Evolutionary conservation across 2,888 invertebrate genomes (phyloP).

Genomic region (Heteromyza rotundicornis): DNA sequence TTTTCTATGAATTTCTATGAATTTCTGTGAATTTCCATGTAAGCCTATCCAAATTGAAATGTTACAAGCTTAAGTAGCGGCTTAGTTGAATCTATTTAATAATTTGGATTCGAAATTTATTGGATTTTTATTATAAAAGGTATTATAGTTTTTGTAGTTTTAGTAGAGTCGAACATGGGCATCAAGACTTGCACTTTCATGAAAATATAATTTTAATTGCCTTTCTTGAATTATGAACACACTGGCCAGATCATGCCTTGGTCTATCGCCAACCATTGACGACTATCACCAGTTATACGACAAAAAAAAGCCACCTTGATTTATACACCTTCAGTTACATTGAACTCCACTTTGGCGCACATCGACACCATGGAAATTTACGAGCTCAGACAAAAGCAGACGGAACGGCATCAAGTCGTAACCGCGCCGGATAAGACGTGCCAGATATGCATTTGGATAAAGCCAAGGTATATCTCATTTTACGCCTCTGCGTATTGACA

Average conservation of each 20-base stretch:
- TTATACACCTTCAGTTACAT: neutral
- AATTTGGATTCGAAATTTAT: too few relatives aligned
- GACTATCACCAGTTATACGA: neutral
- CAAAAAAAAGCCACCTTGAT: neutral
- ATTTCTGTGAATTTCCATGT: too few relatives aligned
- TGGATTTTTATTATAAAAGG: too few relatives aligned
- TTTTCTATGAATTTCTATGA: too few relatives aligned
- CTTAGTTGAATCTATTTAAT: neutral
- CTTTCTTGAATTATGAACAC: too few relatives aligned
- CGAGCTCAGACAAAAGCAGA: conserved; percentile 20
- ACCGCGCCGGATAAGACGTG: conserved; percentile 11
- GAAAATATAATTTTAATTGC: too few relatives aligned
- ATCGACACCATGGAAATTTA: too few relatives aligned
- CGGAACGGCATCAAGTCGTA: neutral
- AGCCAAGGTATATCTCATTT: neutral
- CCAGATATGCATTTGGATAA: neutral
- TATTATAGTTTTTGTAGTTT: too few relatives aligned
- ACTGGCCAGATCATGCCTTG: too few relatives aligned
- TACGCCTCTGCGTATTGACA: conserved; percentile 14
- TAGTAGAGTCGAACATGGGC: too few relatives aligned
- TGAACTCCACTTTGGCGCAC: conserved; percentile 7
- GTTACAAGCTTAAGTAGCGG: neutral
- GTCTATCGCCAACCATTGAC: too few relatives aligned
- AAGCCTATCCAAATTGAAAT: neutral
- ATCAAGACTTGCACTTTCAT: too few relatives aligned